These are phyloP conservation scores for Protaetia brevitarsis DNA, from an alignment of 1,140 invertebrate species.

Conservation along the genomic window DNA sequence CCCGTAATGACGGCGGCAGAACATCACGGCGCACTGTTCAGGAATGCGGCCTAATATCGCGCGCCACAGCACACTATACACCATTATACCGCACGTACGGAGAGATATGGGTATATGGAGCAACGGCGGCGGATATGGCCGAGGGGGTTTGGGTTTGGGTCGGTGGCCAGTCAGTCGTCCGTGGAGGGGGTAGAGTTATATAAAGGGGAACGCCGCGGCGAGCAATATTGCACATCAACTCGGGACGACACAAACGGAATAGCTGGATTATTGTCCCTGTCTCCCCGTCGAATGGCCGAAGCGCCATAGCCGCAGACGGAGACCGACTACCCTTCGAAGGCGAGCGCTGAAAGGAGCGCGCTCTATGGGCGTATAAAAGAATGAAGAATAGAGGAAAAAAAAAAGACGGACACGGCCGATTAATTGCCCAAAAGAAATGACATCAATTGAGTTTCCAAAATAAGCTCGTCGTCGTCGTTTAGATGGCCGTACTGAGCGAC, in stretches of 20 bases:
- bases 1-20: not conserved
- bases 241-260: not conserved
- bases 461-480: constrained; percentile 17
- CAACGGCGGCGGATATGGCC: not conserved
- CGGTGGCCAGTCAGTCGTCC: constrained; percentile 1
- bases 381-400: not conserved
- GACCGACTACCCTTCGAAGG: not conserved
- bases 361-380: not conserved
- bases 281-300: constrained; percentile 9
- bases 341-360: not conserved
- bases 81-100: not conserved
- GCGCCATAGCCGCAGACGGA: not conserved
- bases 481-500: too few relatives aligned
- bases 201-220: not conserved
- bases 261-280: constrained; percentile 15
- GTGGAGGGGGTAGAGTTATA: constrained; percentile 11
- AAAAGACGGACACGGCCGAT: not conserved
- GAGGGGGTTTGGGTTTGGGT: not conserved
- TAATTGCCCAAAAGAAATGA: constrained; percentile 16
- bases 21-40: not conserved
- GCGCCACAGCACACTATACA: not conserved
- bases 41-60: constrained; percentile 12
- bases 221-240: constrained; percentile 10
- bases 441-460: constrained; percentile 18
- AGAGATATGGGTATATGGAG: not conserved